A percentile compares a stretch with the other conserved stretches of the same genome.
phyloP scores from a whole-genome alignment of 2,113 vertebrate species.

The Benitochromis conjunctus region DNA sequence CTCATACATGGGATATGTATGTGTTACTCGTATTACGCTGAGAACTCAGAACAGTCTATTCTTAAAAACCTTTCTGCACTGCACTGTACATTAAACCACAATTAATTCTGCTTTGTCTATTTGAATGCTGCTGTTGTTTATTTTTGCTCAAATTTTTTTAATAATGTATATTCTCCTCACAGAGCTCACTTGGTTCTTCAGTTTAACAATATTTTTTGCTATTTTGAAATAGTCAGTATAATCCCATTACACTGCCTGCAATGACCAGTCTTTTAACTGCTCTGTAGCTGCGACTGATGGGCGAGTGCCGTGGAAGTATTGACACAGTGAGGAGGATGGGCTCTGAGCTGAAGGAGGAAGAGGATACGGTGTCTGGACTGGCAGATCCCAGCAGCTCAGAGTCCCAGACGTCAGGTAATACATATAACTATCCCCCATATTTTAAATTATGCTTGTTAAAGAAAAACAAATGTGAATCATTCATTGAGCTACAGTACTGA shows the following conservation, averaged over 20 bases:
- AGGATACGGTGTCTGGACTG: slow-evolving; percentile 84
- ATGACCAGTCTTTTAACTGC: neutral
- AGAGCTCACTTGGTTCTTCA: neutral
- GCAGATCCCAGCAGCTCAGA: slow-evolving; percentile 88
- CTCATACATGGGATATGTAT: slow-evolving; percentile 94
- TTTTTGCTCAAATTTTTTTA: neutral
- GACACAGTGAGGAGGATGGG: slow-evolving; percentile 88
- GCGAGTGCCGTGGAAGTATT: slow-evolving; percentile 91
- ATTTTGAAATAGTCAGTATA: neutral
- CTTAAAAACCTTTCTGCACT: neutral
- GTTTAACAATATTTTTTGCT: neutral
- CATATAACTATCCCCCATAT: neutral
- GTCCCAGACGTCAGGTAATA: slow-evolving; percentile 86
- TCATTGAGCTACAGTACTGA: neutral
- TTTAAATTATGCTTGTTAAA: neutral
- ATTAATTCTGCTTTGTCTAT: neutral
- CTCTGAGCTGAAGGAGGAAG: slow-evolving; percentile 86
- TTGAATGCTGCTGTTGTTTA: neutral
- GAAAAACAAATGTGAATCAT: neutral
- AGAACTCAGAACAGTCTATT: fast-evolving
- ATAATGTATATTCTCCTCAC: neutral
- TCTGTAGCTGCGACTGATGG: slow-evolving; percentile 87
- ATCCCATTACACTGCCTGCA: neutral
- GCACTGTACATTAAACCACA: fast-evolving
- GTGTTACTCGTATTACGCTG: slow-evolving; percentile 48